Percentiles rank a stretch among this genome's conserved stretches.
Conservation (phyloP, 2,797 vertebrate genomes). For the Choloepus didactylus region DNA sequence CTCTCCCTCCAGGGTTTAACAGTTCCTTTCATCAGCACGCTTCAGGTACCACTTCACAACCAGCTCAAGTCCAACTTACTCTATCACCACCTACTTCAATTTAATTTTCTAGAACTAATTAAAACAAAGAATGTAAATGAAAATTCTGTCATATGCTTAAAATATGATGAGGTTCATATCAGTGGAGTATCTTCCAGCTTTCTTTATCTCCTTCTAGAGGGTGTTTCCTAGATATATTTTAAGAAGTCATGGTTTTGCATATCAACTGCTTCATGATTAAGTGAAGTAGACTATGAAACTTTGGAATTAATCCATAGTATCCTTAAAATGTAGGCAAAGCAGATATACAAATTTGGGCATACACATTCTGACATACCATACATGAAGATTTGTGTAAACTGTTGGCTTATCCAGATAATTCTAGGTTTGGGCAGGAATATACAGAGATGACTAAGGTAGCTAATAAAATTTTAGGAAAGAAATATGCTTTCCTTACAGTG, state of each 20-base stretch:
- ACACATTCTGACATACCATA: neutral
- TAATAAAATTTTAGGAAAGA: slow-evolving; percentile 6
- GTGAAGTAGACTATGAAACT: neutral
- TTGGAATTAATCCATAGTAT: neutral
- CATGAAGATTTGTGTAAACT: neutral
- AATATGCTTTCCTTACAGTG: neutral
- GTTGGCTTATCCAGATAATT: neutral
- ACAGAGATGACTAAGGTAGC: neutral
- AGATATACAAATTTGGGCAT: neutral
- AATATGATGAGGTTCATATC: neutral
- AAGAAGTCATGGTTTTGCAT: neutral
- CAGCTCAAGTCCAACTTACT: neutral
- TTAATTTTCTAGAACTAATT: neutral
- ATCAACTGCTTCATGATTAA: neutral
- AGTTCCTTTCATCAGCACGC: neutral
- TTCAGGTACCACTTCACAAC: neutral
- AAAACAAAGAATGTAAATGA: neutral
- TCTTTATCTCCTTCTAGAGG: neutral
- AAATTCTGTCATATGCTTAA: neutral
- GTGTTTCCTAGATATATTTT: neutral
- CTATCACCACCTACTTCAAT: neutral
- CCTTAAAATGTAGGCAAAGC: slow-evolving; percentile 16
- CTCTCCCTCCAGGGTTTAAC: neutral
- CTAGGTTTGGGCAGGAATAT: neutral
- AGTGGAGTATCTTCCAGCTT: neutral